Percentiles rank a stretch among this genome's conserved stretches.
These are phyloP conservation scores for Podabrus alpinus DNA, from an alignment of 2,888 invertebrate species.

Conservation along the genomic window DNA sequence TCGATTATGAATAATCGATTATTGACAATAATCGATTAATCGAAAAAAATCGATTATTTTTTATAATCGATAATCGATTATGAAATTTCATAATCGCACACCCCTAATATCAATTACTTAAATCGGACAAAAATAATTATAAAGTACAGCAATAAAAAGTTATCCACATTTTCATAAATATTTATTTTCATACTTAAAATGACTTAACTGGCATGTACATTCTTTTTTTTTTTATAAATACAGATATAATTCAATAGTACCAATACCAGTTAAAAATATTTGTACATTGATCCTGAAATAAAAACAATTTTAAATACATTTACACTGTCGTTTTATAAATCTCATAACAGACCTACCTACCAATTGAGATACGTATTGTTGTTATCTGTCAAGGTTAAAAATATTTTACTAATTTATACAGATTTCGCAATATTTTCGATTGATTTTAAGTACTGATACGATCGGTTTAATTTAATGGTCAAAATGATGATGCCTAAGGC, in stretches of 20 bases:
- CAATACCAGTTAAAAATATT: slow-evolving; percentile 55
- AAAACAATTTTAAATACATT: slow-evolving; percentile 54
- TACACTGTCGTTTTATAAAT: slow-evolving; percentile 43
- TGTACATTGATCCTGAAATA: slow-evolving; percentile 55
- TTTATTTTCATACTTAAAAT: slow-evolving; percentile 57
- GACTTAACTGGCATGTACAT: slow-evolving; percentile 54
- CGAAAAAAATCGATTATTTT: too few species aligned
- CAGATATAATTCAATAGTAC: slow-evolving; percentile 51
- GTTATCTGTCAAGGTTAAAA: slow-evolving; percentile 31
- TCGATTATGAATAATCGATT: too few species aligned
- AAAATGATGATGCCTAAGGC: slow-evolving; percentile 23
- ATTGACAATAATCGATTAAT: too few species aligned
- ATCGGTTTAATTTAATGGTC: neutral
- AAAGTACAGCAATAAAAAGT: neutral
- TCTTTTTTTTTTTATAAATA: slow-evolving; percentile 49
- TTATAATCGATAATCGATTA: too few species aligned
- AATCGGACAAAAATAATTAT: neutral
- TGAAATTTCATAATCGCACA: too few species aligned
- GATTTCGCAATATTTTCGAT: neutral
- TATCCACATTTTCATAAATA: slow-evolving; percentile 53
- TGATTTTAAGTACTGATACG: neutral
- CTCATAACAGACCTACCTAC: slow-evolving; percentile 38
- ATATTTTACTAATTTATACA: slow-evolving; percentile 5
- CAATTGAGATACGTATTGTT: slow-evolving; percentile 43
- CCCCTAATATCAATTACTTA: too few species aligned